These are phyloP conservation scores for Atherinomorus stipes DNA, from an alignment of 2,113 vertebrate genomes.

Conservation along the genomic window DNA sequence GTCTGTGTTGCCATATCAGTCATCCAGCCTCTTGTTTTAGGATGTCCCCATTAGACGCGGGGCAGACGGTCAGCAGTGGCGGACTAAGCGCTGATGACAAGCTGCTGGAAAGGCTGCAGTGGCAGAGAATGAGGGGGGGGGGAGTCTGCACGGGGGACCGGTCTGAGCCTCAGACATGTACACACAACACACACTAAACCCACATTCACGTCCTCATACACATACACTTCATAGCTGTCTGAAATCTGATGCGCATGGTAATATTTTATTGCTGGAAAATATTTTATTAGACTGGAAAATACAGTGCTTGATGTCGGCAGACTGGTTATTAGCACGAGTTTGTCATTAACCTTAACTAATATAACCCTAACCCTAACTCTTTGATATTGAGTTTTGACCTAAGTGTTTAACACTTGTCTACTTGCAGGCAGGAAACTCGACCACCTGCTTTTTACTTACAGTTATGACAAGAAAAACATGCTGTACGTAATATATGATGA, in stretches of 20 bases:
- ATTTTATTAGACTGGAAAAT: conserved; percentile 44
- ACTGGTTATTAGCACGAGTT: conserved; percentile 30
- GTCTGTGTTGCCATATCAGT: conserved; percentile 66
- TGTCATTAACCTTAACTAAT: conserved; percentile 20
- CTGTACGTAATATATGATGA: not conserved
- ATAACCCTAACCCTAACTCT: conserved; percentile 2
- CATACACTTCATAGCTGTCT: conserved; percentile 39
- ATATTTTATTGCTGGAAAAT: conserved; percentile 34
- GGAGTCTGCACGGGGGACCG: conserved; percentile 43
- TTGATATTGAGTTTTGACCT: not conserved
- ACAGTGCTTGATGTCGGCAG: conserved; percentile 37
- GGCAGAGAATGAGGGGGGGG: conserved; percentile 47
- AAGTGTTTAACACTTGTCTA: conserved; percentile 35
- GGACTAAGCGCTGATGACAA: conserved; percentile 76
- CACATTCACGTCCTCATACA: conserved; percentile 30
- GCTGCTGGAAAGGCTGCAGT: conserved; percentile 60
- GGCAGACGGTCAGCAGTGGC: conserved; percentile 45
- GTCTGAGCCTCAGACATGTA: conserved; percentile 45
- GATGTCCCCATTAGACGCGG: conserved; percentile 47
- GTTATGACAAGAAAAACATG: not conserved
- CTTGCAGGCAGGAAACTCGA: conserved; percentile 70
- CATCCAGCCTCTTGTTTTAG: conserved; percentile 61
- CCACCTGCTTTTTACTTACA: not conserved
- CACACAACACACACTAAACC: conserved; percentile 22
- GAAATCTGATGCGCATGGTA: conserved; percentile 38